Evolutionary conservation across 2,113 vertebrate genomes (phyloP), one percentile per base, ranked within the genome.

Genomic region (Pomatorhinus ruficollis): DNA sequence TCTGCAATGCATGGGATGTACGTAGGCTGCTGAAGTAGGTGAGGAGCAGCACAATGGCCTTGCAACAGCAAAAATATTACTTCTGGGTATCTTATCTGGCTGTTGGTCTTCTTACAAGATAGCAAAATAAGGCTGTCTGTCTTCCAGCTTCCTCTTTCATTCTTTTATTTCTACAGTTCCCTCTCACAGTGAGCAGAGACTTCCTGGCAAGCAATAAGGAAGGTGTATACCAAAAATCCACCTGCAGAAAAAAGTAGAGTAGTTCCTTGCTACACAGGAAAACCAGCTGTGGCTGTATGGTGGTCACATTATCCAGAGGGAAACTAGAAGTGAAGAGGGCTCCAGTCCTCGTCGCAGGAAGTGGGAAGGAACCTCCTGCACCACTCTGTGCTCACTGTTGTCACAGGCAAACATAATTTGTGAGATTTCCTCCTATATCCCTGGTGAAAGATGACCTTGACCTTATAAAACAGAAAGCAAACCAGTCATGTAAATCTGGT

Each of bases 261-360:
- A 35, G 27, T n/a, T 64, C 9, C 20, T 68, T 24, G 37, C 40
- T 56, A 12, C 5, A 17, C 11, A 24, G 31, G 17, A 91, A 91
- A 74, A 69, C 3, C 37, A 50, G 6, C 27, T 47, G 12, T 24
- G 39, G 7, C 22, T 82, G 5, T 77, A 24, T 19, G 33, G n/a
- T 13, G 45, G 44, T 39, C 53, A 44, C 8, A 47, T 60, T 15
- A 56, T n/a, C 27, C 24, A 33, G 37, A 57, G 27, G 12, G 40
- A 86, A 83, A 33, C 10, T 4, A 18, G 75, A 80, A 69, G 20
- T 0, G 2, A 54, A 75, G 40, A 64, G 24, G 5, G 27, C 24
- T 79, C 30, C 9, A 22, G 47, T 88, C 8, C 24, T 24, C 2
- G 0, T 17, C 0, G 0, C 35, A 59, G 2, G 3, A 54, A 37